These are phyloP conservation scores for Plebejus argus DNA, from an alignment of 2,888 invertebrate species.

Conservation along the genomic window DNA sequence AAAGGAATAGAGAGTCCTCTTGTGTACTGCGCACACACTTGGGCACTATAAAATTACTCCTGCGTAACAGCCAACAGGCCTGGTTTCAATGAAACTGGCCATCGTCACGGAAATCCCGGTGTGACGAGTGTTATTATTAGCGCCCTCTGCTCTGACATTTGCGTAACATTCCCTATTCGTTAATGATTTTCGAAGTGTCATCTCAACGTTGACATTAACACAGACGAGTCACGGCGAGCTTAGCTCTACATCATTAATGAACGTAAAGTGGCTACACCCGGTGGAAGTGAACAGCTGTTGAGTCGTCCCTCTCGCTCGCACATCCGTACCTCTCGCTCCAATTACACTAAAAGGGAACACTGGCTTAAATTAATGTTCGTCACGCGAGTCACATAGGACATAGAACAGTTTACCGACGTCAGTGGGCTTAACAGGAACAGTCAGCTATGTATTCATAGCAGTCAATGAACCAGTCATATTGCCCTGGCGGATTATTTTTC, in stretches of 20 bases:
- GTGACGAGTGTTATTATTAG: too few relatives aligned
- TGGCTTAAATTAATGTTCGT: slow-evolving; percentile 28
- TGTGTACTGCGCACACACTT: too few relatives aligned
- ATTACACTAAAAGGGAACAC: slow-evolving; percentile 30
- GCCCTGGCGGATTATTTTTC: too few relatives aligned
- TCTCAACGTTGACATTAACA: background rate
- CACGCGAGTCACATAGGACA: slow-evolving; percentile 18
- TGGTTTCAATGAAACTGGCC: too few relatives aligned
- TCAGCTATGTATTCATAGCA: background rate
- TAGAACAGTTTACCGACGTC: background rate
- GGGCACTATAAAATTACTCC: too few relatives aligned
- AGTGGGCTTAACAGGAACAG: background rate
- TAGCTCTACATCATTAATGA: slow-evolving; percentile 38
- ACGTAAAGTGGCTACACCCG: slow-evolving; percentile 43
- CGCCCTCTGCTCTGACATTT: too few relatives aligned
- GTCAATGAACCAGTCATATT: too few relatives aligned
- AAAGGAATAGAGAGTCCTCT: too few relatives aligned
- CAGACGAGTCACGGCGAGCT: background rate
- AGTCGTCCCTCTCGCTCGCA: slow-evolving; percentile 19
- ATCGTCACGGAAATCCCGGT: too few relatives aligned
- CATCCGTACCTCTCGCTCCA: background rate
- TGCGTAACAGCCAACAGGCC: too few relatives aligned
- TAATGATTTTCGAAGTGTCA: too few relatives aligned
- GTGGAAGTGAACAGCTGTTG: slow-evolving; percentile 42
- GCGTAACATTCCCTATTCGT: too few relatives aligned